These are phyloP conservation scores for Carcharodon carcharias DNA, from an alignment of 2,797 vertebrate species.

Conservation along the genomic window DNA sequence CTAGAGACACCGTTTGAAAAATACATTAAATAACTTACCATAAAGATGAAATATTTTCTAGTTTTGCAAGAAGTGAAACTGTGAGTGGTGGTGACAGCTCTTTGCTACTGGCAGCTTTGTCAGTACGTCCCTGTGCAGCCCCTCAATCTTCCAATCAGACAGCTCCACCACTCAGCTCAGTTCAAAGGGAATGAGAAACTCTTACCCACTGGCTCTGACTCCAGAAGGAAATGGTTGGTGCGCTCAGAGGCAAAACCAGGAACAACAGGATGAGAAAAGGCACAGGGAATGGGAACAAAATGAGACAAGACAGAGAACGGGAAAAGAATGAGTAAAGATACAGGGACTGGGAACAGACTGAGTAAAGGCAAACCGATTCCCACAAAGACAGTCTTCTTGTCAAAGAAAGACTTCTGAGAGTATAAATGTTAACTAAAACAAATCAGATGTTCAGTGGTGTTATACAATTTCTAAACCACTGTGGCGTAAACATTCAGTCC, in stretches of 20 bases:
- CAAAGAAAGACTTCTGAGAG: background rate
- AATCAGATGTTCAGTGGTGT: background rate
- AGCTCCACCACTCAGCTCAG: background rate
- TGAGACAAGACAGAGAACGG: conserved; percentile 26
- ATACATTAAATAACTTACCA: background rate
- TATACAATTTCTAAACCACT: background rate
- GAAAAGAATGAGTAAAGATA: conserved; percentile 46
- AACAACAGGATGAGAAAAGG: conserved; percentile 43
- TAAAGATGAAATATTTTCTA: background rate
- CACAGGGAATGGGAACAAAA: conserved; percentile 46
- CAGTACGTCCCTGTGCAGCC: background rate
- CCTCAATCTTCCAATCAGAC: background rate
- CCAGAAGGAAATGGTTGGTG: conserved; percentile 31
- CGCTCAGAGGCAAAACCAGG: conserved; percentile 38
- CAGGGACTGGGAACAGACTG: conserved; percentile 37
- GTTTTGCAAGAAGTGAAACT: background rate
- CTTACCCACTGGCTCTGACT: background rate
- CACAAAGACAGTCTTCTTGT: background rate
- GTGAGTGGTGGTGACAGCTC: background rate
- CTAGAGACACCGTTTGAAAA: background rate
- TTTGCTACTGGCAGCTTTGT: background rate
- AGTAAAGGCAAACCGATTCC: background rate
- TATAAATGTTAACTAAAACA: background rate
- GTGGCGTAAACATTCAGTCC: background rate
- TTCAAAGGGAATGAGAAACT: background rate